Conservation (phyloP, 2,888 invertebrate genomes). For the Drosophila demipolita region DNA sequence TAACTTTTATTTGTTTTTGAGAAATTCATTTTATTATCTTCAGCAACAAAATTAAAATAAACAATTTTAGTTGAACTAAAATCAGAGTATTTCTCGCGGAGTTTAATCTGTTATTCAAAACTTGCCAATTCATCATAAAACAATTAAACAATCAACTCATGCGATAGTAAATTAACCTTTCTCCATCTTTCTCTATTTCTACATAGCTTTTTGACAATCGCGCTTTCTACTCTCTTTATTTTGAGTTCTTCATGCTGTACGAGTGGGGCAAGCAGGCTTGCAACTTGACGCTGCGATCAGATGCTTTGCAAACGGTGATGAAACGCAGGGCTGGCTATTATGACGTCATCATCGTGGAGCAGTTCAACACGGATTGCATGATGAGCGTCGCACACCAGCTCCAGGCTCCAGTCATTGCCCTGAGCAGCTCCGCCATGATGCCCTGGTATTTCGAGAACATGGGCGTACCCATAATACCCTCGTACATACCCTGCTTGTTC, state of each 20-base stretch:
- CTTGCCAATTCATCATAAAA: conserved; percentile 3
- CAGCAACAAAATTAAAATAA: neutral
- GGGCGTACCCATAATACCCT: conserved; percentile 87
- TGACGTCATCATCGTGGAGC: conserved; percentile 89
- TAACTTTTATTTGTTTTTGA: neutral
- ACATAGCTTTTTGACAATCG: conserved; percentile 81
- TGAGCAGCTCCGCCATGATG: conserved; percentile 86
- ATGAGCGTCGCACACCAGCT: conserved; percentile 88
- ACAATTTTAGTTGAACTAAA: too few species aligned
- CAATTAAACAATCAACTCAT: conserved; percentile 5
- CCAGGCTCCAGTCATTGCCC: conserved; percentile 87
- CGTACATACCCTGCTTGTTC: conserved; percentile 87
- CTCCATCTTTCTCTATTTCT: neutral
- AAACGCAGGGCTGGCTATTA: conserved; percentile 86
- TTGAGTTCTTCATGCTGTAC: conserved; percentile 82
- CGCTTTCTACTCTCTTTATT: conserved; percentile 76
- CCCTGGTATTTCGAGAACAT: conserved; percentile 88
- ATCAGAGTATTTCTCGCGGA: neutral
- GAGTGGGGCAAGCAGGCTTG: conserved; percentile 83
- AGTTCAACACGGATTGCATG: conserved; percentile 90
- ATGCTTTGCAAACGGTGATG: conserved; percentile 83
- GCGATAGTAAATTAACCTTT: neutral
- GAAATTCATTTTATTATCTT: neutral
- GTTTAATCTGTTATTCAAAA: neutral
- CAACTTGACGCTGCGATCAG: conserved; percentile 81